These are phyloP conservation scores for Setipinna tenuifilis DNA, from an alignment of 2,797 vertebrate genomes.

Conservation along the genomic window DNA sequence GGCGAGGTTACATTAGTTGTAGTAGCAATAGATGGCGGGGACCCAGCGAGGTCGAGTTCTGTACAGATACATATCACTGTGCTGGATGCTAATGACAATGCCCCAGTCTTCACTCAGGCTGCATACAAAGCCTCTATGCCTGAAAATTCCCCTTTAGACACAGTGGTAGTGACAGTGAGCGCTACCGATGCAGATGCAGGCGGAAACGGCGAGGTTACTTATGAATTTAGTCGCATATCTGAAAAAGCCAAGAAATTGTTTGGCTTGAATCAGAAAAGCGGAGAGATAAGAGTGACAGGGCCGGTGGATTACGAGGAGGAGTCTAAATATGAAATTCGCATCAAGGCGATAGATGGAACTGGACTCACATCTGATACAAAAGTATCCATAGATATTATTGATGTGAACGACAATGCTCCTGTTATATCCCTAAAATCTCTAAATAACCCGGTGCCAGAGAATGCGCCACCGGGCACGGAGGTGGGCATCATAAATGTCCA, in stretches of 20 bases:
- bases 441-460: conserved; percentile 58
- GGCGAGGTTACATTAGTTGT: not conserved
- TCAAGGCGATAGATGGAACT: conserved; percentile 68
- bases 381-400: conserved; percentile 62
- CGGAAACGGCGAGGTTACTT: conserved; percentile 65
- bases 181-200: conserved; percentile 69
- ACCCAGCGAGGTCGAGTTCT: conserved; percentile 56
- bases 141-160: conserved; percentile 54
- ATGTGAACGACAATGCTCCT: conserved; percentile 72
- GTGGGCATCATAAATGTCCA: conserved; percentile 61
- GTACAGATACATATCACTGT: conserved; percentile 59
- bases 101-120: conserved; percentile 45
- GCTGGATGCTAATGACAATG: conserved; percentile 66
- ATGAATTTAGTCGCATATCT: conserved; percentile 65
- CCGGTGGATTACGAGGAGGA: conserved; percentile 68
- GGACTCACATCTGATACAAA: conserved; percentile 43
- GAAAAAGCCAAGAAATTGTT: conserved; percentile 54
- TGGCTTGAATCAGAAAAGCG: conserved; percentile 28
- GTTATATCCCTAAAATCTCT: conserved; percentile 47
- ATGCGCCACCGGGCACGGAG: conserved; percentile 47
- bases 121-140: conserved; percentile 57
- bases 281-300: conserved; percentile 49
- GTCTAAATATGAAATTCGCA: conserved; percentile 63
- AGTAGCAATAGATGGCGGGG: conserved; percentile 62
- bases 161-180: not conserved